phyloP scores from a whole-genome alignment of 2,797 vertebrate genomes.

The Apogon hyalosoma region DNA sequence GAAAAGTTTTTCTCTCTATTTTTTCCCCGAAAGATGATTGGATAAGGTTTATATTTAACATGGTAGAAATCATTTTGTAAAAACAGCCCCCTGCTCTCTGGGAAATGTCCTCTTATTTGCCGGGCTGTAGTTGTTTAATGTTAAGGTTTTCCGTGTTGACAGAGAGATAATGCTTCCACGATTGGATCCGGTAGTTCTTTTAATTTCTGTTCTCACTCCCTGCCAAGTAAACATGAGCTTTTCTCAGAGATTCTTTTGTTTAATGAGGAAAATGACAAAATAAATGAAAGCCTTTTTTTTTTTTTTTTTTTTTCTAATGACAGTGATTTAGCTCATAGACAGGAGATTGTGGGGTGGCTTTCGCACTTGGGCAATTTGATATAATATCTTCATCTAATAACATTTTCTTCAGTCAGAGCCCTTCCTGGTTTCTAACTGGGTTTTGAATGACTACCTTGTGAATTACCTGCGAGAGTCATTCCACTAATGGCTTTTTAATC shows the following conservation, averaged over 20 bases:
- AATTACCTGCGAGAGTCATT: slow-evolving; percentile 84
- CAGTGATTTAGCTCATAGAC: slow-evolving; percentile 61
- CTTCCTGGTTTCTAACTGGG: slow-evolving; percentile 75
- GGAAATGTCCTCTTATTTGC: slow-evolving; percentile 7
- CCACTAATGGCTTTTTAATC: slow-evolving; percentile 85
- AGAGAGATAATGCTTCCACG: background rate
- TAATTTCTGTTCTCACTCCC: slow-evolving; percentile 33
- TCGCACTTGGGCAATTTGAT: slow-evolving; percentile 74
- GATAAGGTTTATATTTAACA: slow-evolving; percentile 12
- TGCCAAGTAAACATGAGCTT: slow-evolving; percentile 31
- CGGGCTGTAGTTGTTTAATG: slow-evolving; percentile 12
- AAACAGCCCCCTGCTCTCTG: slow-evolving; percentile 1
- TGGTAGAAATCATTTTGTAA: slow-evolving; percentile 11
- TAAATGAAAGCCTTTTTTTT: slow-evolving; percentile 52
- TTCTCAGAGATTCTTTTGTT: slow-evolving; percentile 31
- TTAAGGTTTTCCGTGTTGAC: background rate
- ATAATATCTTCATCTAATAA: slow-evolving; percentile 82
- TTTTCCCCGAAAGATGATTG: slow-evolving; percentile 10
- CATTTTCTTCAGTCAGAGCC: slow-evolving; percentile 71
- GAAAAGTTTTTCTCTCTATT: slow-evolving; percentile 15
- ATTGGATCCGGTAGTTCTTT: too few relatives aligned
- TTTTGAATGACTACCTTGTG: slow-evolving; percentile 81
- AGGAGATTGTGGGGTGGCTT: slow-evolving; percentile 60
- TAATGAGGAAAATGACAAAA: slow-evolving; percentile 58
- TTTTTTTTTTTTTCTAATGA: slow-evolving; percentile 60